Conservation (phyloP, 2,113 vertebrate species). For the Oncorhynchus kisutch region DNA sequence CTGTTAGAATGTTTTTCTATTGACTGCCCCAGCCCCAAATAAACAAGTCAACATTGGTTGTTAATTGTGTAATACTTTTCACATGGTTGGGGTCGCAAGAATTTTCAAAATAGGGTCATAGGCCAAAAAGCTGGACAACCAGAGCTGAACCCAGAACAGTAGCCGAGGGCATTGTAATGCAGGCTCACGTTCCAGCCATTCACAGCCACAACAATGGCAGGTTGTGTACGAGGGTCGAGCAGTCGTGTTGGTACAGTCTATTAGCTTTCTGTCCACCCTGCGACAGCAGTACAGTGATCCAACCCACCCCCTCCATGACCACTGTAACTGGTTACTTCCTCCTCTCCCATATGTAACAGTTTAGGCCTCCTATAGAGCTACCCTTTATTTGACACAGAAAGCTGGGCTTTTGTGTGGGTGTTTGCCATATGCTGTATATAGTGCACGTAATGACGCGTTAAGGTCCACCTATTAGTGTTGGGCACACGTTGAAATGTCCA, state of each 20-base stretch:
- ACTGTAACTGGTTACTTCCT: constrained; percentile 64
- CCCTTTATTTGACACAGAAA: neutral
- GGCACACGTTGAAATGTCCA: constrained; percentile 33
- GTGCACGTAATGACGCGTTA: constrained; percentile 41
- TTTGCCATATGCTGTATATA: constrained; percentile 21
- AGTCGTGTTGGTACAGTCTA: constrained; percentile 53
- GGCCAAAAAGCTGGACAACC: neutral
- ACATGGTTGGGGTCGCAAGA: too few relatives aligned
- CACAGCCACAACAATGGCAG: constrained; percentile 36
- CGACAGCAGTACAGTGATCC: constrained; percentile 23
- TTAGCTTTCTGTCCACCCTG: constrained; percentile 37
- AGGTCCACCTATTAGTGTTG: constrained; percentile 13
- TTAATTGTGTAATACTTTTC: too few relatives aligned
- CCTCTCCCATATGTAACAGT: constrained; percentile 59
- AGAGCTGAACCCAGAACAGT: neutral
- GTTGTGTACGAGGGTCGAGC: constrained; percentile 40
- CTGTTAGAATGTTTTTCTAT: too few relatives aligned
- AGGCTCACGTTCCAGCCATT: constrained; percentile 8
- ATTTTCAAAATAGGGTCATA: too few relatives aligned
- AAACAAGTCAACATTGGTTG: too few relatives aligned
- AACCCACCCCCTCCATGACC: constrained; percentile 41
- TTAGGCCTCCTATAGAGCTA: constrained; percentile 43
- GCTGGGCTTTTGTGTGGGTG: neutral
- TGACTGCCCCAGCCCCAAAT: too few relatives aligned
- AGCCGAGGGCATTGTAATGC: neutral